A percentile compares a stretch with the other conserved stretches of the same genome.
Evolutionary conservation across 2,888 invertebrate genomes (phyloP).

Genomic region (Agrilus cyanescens): DNA sequence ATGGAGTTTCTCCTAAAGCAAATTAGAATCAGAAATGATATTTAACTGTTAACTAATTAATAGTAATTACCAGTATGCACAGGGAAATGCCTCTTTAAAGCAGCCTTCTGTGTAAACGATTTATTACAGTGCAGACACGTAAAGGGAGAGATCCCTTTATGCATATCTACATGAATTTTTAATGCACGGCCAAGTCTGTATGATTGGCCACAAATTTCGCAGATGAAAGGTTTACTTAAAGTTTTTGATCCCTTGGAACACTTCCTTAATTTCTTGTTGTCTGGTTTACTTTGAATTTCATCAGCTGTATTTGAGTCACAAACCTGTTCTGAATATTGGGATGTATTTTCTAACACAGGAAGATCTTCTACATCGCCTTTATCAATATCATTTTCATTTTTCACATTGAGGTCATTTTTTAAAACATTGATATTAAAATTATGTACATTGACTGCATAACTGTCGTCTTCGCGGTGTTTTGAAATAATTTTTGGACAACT

Average conservation of each 20-base stretch:
- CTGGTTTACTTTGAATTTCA: no score
- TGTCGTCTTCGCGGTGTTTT: neutral
- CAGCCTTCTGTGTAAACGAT: slow-evolving; percentile 43
- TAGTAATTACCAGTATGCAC: slow-evolving; percentile 38
- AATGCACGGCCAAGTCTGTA: slow-evolving; percentile 40
- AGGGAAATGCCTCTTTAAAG: slow-evolving; percentile 39
- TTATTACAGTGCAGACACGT: slow-evolving; percentile 40
- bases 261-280: slow-evolving; percentile 16
- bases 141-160: slow-evolving; percentile 38
- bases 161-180: slow-evolving; percentile 39
- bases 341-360: no score
- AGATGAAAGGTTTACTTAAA: slow-evolving; percentile 29
- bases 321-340: no score
- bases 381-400: neutral
- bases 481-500: neutral
- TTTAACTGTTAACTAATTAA: neutral
- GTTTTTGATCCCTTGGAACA: slow-evolving; percentile 27
- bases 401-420: no score
- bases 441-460: no score
- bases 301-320: no score
- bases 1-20: slow-evolving; percentile 25
- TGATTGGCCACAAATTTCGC: slow-evolving; percentile 41
- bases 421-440: no score
- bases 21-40: slow-evolving; percentile 3
- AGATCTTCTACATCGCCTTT: neutral